Evolutionary conservation across 2,113 vertebrate species (phyloP), one percentile per base, ranked within the genome.

Genomic region (Toxotes jaculatrix): DNA sequence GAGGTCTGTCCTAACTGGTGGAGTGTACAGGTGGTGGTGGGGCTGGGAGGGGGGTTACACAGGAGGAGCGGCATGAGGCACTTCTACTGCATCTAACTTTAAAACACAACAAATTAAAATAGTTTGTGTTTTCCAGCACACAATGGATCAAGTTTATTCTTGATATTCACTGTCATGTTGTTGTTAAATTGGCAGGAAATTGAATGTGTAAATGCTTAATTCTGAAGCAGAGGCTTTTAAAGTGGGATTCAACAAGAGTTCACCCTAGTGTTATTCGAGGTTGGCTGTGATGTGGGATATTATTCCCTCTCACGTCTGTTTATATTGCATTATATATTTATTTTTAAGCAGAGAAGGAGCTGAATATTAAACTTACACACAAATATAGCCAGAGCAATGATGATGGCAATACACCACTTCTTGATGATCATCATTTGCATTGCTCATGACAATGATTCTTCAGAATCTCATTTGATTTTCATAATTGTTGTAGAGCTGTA

Each of bases 291-390:
- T 94, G 95, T 77, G 89, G 83, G 84, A 93, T 93, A 93, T 94
- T 94, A 95, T 95, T 95, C 94, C 92, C 83, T 88, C 93, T 93
- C 92, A 95, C 92, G 93, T 95, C 93, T 95, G 92, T 94, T 94
- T 94, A 91, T 91, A 92, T 88, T 91, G 87, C 87, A 77, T 94
- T 93, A 93, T 95, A 94, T 95, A 93, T 95, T 94, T 93, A 90
- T 95, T 95, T 95, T 89, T 74, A 75, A 67, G 69, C 82, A 85
- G 89, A 65, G 89, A 89, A 71, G 86, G 85, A 79, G 81, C 74
- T 87, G 94, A 93, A 95, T 95, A 95, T 93, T 93, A 95, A 95
- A 92, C 88, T 82, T 88, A 70, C 85, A 82, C 68, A 79, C 83
- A 90, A 79, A 85, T 77, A 77, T 72, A 86, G 80, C 69, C 82